Conservation (phyloP, 2,888 invertebrate genomes). For the Pseudeuparius sepicola region DNA sequence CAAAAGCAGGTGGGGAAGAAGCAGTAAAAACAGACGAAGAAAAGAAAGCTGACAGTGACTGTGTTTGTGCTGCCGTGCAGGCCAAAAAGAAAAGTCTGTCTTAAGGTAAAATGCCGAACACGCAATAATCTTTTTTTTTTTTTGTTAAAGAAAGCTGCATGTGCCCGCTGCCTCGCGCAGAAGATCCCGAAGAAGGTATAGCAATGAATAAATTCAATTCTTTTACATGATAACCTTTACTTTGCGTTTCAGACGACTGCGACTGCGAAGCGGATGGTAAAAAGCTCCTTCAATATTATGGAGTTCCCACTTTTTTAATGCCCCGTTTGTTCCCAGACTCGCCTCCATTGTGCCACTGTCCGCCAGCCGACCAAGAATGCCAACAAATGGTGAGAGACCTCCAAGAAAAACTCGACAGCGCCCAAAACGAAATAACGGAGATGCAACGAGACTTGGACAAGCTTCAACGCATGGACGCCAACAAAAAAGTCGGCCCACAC, state of each 20-base stretch:
- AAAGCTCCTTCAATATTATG: too few species aligned
- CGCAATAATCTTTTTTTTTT: too few species aligned
- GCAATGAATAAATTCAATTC: too few species aligned
- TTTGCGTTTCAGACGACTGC: too few species aligned
- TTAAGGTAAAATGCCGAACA: too few species aligned
- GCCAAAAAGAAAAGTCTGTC: too few species aligned
- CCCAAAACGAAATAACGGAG: constrained; percentile 20
- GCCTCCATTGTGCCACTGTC: constrained; percentile 18
- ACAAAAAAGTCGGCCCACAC: constrained; percentile 15
- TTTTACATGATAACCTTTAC: too few species aligned
- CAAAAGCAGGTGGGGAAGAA: constrained; percentile 1
- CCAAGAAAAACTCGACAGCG: constrained; percentile 19
- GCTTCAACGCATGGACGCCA: constrained; percentile 19
- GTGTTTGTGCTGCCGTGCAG: constrained; percentile 10
- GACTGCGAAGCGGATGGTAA: too few species aligned
- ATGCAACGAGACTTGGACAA: constrained; percentile 20
- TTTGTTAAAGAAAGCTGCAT: too few species aligned
- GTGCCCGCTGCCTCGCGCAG: too few species aligned
- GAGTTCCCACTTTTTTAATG: neutral
- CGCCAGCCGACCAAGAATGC: constrained; percentile 16
- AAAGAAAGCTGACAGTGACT: constrained; percentile 4
- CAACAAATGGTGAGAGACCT: constrained; percentile 16
- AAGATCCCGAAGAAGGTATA: too few species aligned
- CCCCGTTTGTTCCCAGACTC: neutral
- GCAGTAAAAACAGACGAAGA: neutral